Percentiles rank a stretch among this genome's conserved stretches.
These are phyloP conservation scores for Mirza zaza DNA, from an alignment of 2,113 vertebrate genomes.

Conservation along the genomic window DNA sequence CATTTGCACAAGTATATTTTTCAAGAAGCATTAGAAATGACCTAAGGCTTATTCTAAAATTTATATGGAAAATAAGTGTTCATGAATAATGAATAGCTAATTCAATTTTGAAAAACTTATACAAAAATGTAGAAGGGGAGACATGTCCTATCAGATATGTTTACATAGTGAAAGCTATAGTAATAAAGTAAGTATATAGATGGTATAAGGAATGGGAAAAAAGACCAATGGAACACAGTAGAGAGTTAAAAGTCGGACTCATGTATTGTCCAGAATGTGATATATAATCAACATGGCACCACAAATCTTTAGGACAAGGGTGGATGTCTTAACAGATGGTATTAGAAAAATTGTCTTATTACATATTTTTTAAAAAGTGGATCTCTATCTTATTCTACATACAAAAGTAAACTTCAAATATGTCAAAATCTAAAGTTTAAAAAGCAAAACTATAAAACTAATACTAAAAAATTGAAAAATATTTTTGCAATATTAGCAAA, in stretches of 20 bases:
- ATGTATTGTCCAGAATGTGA: background rate
- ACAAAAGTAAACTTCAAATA: background rate
- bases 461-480: background rate
- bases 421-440: background rate
- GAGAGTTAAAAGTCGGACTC: background rate
- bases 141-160: background rate
- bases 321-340: background rate
- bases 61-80: background rate
- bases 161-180: background rate
- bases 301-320: background rate
- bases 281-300: background rate
- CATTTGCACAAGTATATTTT: background rate
- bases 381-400: background rate
- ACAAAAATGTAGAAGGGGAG: background rate
- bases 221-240: background rate
- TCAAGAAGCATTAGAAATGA: constrained; percentile 10
- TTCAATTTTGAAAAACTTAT: background rate
- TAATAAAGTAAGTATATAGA: background rate
- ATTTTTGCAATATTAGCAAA: background rate
- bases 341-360: background rate
- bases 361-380: background rate
- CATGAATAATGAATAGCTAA: background rate
- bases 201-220: background rate
- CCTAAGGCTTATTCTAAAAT: background rate
- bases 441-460: background rate